Percentiles rank a stretch among this genome's conserved stretches.
Conservation (phyloP, 2,888 invertebrate genomes). For the Nomada lathburiana region DNA sequence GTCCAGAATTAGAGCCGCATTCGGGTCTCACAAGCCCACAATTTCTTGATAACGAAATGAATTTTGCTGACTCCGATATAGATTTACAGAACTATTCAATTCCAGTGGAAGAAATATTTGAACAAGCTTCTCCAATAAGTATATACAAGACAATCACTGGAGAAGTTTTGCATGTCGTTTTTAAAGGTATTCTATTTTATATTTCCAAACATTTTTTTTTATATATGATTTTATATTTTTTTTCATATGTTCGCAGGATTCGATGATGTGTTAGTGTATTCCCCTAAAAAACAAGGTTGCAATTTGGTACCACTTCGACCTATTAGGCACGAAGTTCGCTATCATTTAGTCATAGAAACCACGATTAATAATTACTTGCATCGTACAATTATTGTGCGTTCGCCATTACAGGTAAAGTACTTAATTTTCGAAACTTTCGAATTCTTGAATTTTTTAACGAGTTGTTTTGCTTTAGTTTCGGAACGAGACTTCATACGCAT, state of each 20-base stretch:
- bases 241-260: constrained; percentile 82
- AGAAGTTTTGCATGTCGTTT: constrained; percentile 88
- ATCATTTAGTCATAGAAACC: constrained; percentile 90
- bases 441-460: background rate
- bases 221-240: background rate
- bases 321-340: constrained; percentile 87
- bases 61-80: constrained; percentile 85
- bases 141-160: constrained; percentile 88
- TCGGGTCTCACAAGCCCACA: constrained; percentile 72
- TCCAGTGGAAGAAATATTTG: constrained; percentile 84
- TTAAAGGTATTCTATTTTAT: constrained; percentile 85
- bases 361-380: constrained; percentile 86
- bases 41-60: constrained; percentile 86
- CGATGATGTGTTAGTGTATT: constrained; percentile 87
- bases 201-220: background rate
- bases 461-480: constrained; percentile 86
- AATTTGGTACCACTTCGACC: constrained; percentile 89
- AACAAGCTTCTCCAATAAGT: constrained; percentile 85
- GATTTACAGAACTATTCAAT: constrained; percentile 56
- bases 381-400: constrained; percentile 88
- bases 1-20: constrained; percentile 74
- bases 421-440: background rate
- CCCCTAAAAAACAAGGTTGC: constrained; percentile 88
- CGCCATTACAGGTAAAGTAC: constrained; percentile 89
- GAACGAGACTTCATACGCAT: constrained; percentile 91